Evolutionary conservation across 2,797 vertebrate genomes (phyloP).

Genomic region (Pantherophis vulpinus): DNA sequence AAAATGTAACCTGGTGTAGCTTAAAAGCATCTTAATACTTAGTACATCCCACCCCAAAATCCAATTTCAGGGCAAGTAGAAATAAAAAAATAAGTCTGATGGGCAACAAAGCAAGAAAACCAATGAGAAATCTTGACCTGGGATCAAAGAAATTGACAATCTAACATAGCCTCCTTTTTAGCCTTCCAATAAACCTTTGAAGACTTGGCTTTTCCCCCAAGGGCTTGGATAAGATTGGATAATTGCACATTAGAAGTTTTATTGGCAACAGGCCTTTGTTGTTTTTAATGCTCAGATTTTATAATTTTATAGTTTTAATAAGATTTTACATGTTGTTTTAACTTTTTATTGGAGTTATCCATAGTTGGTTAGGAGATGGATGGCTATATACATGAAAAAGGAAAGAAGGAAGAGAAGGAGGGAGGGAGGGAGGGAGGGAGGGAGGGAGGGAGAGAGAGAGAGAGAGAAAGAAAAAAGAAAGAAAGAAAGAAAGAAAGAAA

Average conservation of each 20-base stretch:
- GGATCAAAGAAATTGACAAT: too few relatives aligned
- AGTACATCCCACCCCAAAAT: background rate
- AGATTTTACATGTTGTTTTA: background rate
- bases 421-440: too few relatives aligned
- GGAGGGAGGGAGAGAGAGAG: accelerated
- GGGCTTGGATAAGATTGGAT: background rate
- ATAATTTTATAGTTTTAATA: background rate
- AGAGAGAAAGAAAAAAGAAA: too few relatives aligned
- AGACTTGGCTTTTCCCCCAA: background rate
- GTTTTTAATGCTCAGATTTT: background rate
- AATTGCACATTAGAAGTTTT: background rate
- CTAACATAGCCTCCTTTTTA: background rate
- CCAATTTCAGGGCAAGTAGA: background rate
- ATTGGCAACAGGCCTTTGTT: background rate
- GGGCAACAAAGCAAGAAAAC: background rate
- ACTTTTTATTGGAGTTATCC: too few relatives aligned
- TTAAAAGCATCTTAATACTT: background rate
- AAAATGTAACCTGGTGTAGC: background rate
- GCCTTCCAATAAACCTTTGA: background rate
- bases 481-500: too few relatives aligned
- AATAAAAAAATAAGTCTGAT: background rate
- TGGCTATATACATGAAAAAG: background rate
- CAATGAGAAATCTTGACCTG: background rate
- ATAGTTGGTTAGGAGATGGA: too few relatives aligned
- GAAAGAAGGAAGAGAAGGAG: too few relatives aligned